phyloP scores from a whole-genome alignment of 2,888 invertebrate genomes.

The Agelastica alni region DNA sequence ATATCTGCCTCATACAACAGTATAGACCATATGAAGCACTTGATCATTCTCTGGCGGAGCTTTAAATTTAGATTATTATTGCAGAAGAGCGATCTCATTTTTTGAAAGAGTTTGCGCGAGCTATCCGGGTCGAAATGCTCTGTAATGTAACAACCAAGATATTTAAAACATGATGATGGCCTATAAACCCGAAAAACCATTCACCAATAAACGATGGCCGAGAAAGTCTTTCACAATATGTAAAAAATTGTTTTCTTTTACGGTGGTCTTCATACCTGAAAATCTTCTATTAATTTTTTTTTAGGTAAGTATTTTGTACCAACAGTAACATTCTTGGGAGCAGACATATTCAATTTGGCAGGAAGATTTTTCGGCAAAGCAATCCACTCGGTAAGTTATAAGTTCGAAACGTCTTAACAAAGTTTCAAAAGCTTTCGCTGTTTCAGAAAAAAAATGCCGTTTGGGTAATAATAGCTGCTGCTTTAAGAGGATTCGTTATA shows the following conservation, averaged over 20 bases:
- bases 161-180: too few relatives aligned
- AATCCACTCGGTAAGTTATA: constrained; percentile 9
- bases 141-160: too few relatives aligned
- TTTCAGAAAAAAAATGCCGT: constrained; percentile 70
- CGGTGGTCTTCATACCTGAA: neutral
- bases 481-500: constrained; percentile 70
- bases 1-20: too few relatives aligned
- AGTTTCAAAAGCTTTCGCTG: neutral
- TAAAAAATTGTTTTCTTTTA: neutral
- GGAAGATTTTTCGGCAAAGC: constrained; percentile 24
- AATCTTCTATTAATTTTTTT: constrained; percentile 17
- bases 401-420: neutral
- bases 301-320: constrained; percentile 33
- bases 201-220: too few relatives aligned
- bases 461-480: constrained; percentile 65
- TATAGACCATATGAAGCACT: too few relatives aligned
- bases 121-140: too few relatives aligned
- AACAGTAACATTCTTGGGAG: constrained; percentile 33
- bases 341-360: constrained; percentile 19
- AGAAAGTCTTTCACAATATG: neutral
- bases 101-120: too few relatives aligned
- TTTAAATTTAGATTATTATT: too few relatives aligned
- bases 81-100: too few relatives aligned
- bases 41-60: too few relatives aligned
- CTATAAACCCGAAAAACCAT: too few relatives aligned